Evolutionary conservation across 1,140 invertebrate genomes (phyloP).

Genomic region (Arion vulgaris): DNA sequence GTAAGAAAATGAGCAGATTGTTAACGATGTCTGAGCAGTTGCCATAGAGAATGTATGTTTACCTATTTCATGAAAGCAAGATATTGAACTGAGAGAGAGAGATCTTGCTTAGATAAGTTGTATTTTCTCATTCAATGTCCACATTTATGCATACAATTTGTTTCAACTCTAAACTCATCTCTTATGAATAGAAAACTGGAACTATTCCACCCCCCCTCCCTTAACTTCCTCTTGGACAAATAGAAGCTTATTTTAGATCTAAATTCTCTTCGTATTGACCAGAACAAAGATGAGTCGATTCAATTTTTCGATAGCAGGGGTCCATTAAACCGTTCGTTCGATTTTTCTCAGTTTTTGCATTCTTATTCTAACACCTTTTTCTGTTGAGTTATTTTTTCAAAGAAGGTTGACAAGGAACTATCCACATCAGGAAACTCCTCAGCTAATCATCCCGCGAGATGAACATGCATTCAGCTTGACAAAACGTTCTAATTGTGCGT

Average conservation of each 20-base stretch:
- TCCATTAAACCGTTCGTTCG: not conserved
- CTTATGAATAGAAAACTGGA: not conserved
- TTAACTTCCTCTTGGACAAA: not conserved
- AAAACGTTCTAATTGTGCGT: slow-evolving; percentile 1
- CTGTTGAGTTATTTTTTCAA: not conserved
- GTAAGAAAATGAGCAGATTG: too few species aligned
- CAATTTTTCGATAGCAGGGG: slow-evolving; percentile 2
- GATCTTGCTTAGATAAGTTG: too few species aligned
- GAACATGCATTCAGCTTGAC: not conserved
- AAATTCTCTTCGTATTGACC: not conserved
- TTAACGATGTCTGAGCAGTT: too few species aligned
- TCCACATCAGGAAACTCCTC: not conserved
- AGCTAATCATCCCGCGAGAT: not conserved
- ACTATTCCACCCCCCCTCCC: not conserved
- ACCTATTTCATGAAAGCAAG: too few species aligned
- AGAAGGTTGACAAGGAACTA: not conserved
- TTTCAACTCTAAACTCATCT: not conserved
- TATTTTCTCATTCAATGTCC: too few species aligned
- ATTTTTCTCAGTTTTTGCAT: not conserved
- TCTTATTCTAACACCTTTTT: slow-evolving; percentile 5
- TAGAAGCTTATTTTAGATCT: not conserved
- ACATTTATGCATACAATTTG: too few species aligned
- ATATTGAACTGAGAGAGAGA: too few species aligned
- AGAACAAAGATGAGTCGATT: slow-evolving; percentile 6
- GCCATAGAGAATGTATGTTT: too few species aligned